Evolutionary conservation across 2,797 vertebrate species (phyloP).

Genomic region (Bothrops alternatus): DNA sequence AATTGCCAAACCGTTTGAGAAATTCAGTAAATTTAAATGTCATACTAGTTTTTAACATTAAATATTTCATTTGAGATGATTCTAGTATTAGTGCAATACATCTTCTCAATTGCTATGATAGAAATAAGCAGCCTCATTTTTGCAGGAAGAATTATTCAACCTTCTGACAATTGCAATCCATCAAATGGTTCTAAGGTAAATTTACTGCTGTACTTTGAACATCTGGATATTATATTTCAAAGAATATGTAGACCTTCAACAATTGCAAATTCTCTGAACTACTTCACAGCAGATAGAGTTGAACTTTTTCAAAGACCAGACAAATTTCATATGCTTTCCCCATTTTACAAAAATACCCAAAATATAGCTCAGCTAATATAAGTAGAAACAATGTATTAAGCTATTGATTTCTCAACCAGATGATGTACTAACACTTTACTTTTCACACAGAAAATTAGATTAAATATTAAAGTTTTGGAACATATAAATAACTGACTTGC

Average conservation of each 20-base stretch:
- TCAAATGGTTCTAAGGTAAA: slow-evolving; percentile 9
- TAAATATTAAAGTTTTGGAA: slow-evolving; percentile 32
- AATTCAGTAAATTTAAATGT: slow-evolving; percentile 29
- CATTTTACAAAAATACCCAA: not conserved
- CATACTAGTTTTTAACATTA: slow-evolving; percentile 17
- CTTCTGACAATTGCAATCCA: not conserved
- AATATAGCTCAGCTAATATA: not conserved
- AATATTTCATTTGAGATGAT: slow-evolving; percentile 9
- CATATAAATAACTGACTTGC: slow-evolving; percentile 38
- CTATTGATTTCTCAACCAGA: not conserved
- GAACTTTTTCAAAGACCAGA: not conserved
- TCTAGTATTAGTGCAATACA: not conserved
- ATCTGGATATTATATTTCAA: slow-evolving; percentile 15
- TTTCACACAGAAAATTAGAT: slow-evolving; percentile 22
- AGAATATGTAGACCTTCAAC: not conserved
- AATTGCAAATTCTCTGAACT: slow-evolving; percentile 11
- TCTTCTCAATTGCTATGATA: not conserved
- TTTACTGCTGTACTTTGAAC: not conserved
- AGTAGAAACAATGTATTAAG: not conserved
- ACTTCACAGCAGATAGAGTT: not conserved
- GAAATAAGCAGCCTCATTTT: not conserved
- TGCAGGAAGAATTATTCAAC: not conserved
- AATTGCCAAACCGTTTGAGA: slow-evolving; percentile 30
- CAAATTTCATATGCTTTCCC: not conserved
- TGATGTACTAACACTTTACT: not conserved